These are phyloP conservation scores for Sicus ferrugineus DNA, from an alignment of 2,888 invertebrate species.

Conservation along the genomic window DNA sequence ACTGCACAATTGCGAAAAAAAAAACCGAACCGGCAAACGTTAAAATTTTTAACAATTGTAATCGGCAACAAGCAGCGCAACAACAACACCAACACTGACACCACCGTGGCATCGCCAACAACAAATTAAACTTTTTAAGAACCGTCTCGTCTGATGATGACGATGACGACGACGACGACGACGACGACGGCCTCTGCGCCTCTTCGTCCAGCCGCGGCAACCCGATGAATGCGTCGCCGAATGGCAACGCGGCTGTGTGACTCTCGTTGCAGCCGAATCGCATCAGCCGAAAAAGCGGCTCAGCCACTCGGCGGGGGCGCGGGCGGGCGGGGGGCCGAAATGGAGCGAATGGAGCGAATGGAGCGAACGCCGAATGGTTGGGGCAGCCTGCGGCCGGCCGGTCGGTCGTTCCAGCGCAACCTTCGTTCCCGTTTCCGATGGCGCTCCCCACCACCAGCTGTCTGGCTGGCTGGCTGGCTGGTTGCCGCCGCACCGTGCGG, in stretches of 20 bases:
- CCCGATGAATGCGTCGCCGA: constrained; percentile 23
- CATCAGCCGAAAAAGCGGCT: constrained; percentile 27
- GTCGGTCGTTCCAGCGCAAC: neutral
- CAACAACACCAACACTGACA: neutral
- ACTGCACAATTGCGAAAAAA: neutral
- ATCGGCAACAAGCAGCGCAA: neutral
- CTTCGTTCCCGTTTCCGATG: neutral
- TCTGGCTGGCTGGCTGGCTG: constrained; percentile 36
- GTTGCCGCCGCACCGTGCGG: constrained; percentile 38
- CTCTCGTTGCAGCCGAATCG: constrained; percentile 31
- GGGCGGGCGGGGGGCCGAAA: neutral
- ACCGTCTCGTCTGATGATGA: constrained; percentile 28
- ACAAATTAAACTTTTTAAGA: constrained; percentile 20
- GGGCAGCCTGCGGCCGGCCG: neutral
- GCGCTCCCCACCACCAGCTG: too few species aligned
- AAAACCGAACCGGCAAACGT: neutral
- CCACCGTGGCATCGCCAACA: neutral
- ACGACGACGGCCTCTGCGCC: neutral
- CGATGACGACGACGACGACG: neutral
- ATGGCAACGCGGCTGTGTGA: constrained; percentile 32
- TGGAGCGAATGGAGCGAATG: neutral
- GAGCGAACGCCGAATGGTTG: neutral
- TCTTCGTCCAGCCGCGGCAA: constrained; percentile 17
- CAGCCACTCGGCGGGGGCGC: neutral
- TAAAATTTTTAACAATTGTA: neutral